Percentiles rank a stretch among this genome's conserved stretches.
phyloP scores from a whole-genome alignment of 2,888 invertebrate genomes.

The Oeneis ivallda region DNA sequence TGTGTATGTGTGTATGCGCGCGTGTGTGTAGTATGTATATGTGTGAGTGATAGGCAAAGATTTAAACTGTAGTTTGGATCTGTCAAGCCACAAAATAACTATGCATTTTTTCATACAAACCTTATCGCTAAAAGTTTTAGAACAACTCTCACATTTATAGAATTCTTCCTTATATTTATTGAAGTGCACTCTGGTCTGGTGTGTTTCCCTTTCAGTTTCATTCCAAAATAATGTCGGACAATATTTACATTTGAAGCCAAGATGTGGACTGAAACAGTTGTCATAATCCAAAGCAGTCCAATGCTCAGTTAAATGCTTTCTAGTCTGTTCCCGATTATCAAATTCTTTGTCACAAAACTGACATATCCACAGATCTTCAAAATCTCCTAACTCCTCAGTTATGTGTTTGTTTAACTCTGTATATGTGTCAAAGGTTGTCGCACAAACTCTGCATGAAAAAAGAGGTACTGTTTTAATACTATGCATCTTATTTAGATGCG shows the following conservation, averaged over 20 bases:
- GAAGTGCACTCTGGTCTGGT: conserved; percentile 67
- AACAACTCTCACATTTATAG: conserved; percentile 69
- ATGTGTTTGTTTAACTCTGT: conserved; percentile 61
- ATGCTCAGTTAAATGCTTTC: conserved; percentile 65
- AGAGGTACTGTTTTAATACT: conserved; percentile 58
- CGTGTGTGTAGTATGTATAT: too few species aligned
- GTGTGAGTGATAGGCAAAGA: too few species aligned
- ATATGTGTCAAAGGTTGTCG: conserved; percentile 61
- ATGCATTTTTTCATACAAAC: conserved; percentile 46
- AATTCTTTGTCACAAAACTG: conserved; percentile 79
- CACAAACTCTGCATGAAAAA: conserved; percentile 69
- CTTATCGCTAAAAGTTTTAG: conserved; percentile 72
- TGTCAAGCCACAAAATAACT: not conserved
- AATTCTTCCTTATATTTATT: conserved; percentile 59
- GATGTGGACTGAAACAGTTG: conserved; percentile 74
- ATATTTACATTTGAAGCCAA: conserved; percentile 75
- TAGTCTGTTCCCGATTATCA: conserved; percentile 59
- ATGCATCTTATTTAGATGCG: conserved; percentile 69
- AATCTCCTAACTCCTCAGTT: conserved; percentile 61
- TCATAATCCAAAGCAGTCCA: conserved; percentile 60
- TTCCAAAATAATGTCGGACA: conserved; percentile 78
- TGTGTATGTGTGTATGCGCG: not conserved
- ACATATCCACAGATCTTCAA: conserved; percentile 74
- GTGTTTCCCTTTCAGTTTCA: conserved; percentile 71
- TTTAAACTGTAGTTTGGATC: not conserved